These are phyloP conservation scores for Galemys pyrenaicus DNA, from an alignment of 2,113 vertebrate species.

Conservation along the genomic window DNA sequence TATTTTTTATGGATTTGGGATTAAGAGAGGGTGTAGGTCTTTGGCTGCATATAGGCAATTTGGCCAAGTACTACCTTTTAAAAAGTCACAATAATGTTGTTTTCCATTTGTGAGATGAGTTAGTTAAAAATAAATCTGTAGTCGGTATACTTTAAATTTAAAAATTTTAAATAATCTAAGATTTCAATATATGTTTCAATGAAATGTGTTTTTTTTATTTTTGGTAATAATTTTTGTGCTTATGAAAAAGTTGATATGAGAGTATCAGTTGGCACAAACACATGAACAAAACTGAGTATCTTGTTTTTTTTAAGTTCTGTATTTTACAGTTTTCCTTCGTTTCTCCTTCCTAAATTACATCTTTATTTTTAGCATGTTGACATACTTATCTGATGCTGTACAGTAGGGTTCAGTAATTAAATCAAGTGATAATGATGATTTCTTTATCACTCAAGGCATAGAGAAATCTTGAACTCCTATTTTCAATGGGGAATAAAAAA, in stretches of 20 bases:
- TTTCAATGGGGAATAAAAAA: background rate
- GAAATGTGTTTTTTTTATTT: background rate
- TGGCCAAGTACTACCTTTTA: background rate
- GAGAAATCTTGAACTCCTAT: background rate
- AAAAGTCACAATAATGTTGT: background rate
- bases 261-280: background rate
- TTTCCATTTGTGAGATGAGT: background rate
- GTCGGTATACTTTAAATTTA: background rate
- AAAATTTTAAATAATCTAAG: background rate
- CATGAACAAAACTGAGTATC: background rate
- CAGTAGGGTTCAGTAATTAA: background rate
- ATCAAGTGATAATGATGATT: background rate
- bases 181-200: background rate
- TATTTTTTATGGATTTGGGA: background rate
- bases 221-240: background rate
- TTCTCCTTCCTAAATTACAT: background rate
- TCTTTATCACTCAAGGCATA: background rate
- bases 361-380: background rate
- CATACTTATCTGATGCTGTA: background rate
- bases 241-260: background rate
- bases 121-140: conserved; percentile 1
- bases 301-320: background rate
- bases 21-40: background rate
- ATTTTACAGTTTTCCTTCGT: background rate
- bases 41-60: background rate